Conservation (phyloP, 2,113 vertebrate species). For the Coracopsis vasa region DNA sequence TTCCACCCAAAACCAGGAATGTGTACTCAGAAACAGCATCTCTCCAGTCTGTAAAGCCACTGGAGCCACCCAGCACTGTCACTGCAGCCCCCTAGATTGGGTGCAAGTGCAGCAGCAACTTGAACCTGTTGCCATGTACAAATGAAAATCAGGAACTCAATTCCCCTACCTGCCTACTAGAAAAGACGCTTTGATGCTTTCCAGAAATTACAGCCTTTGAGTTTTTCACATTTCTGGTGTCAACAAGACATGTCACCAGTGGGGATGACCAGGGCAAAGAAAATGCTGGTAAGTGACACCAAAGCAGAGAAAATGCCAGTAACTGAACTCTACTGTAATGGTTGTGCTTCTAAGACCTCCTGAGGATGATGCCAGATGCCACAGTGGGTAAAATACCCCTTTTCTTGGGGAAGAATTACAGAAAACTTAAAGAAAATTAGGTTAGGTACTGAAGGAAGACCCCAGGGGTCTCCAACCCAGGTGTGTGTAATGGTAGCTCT, state of each 20-base stretch:
- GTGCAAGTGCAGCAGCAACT: neutral
- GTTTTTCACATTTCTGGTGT: neutral
- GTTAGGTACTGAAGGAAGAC: neutral
- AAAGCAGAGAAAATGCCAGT: neutral
- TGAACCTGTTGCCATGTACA: rapidly evolving
- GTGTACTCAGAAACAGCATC: rapidly evolving
- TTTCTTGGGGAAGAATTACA: neutral
- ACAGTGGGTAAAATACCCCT: neutral
- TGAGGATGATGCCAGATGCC: neutral
- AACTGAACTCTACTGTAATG: neutral
- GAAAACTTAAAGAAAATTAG: neutral
- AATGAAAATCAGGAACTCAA: neutral
- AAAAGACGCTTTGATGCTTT: neutral
- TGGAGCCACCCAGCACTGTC: rapidly evolving
- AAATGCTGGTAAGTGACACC: neutral
- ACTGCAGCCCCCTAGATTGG: rapidly evolving
- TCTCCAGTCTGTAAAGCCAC: neutral
- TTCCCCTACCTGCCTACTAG: neutral
- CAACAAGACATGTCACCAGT: neutral
- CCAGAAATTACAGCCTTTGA: neutral
- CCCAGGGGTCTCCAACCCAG: neutral
- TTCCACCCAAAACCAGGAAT: neutral
- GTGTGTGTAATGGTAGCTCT: neutral
- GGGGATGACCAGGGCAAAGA: neutral
- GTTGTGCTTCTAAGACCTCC: neutral